Evolutionary conservation across 2,797 vertebrate genomes (phyloP), one percentile per base, ranked within the genome.

Genomic region (Dermochelys coriacea): DNA sequence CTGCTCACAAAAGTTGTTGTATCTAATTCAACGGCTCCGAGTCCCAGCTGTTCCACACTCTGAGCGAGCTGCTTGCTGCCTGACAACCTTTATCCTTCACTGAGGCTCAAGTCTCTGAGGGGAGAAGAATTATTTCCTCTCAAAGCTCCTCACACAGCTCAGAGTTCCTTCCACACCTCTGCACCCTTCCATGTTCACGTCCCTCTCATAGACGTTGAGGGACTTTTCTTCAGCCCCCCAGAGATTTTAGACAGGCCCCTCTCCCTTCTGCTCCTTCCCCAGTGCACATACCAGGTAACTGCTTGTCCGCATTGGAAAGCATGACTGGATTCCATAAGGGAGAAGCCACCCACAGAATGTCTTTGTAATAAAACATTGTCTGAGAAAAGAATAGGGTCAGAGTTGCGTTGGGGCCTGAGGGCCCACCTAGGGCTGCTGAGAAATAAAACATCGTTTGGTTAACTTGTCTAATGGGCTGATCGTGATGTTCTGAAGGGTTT

Each of bases 401-500:
- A 91, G 80, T 96, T 95, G 93, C 59, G 41, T 78, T 89, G 85
- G 91, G 88, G 91, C 89, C 86, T 80, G 84, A 94, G 94, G 79
- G 80, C 77, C 71, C 80, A 82, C 59, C 86, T 93, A 94, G 81
- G 71, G 47, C 68, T 71, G 23, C 85, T 80, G 55, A 80, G 84
- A 88, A 92, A 87, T 57, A 75, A 94, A 94, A 89, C 6, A 82
- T 90, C n/a, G 31, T 79, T 97, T 79, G 92, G 86, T 84, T 90
- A 91, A 93, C 86, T 90, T 85, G 79, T 37, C 82, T 95, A 96
- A 94, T 91, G 89, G 78, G 88, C 80, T 96, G 95, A 92, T 95
- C 88, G 80, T 85, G 57, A 93, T 64, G 57, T 87, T 86, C 87
- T 92, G 51, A 80, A 55, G 85, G 83, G 84, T 95, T 95, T 88